Base-by-base conservation (phyloP, 2,888 invertebrate species). In the Ashinkailepas kermadecensis region DNA sequence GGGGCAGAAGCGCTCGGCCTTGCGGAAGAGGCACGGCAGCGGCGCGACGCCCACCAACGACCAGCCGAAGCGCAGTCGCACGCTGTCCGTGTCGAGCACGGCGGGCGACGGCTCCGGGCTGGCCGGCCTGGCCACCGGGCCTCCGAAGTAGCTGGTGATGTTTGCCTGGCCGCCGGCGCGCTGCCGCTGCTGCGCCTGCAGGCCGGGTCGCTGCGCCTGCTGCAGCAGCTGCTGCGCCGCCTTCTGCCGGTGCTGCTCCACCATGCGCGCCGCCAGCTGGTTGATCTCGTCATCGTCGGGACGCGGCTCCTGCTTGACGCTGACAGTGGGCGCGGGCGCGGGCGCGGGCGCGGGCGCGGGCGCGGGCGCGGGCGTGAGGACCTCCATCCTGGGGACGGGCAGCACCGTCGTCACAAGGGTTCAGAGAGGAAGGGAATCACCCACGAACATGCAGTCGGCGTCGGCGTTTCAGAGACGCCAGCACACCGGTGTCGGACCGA, bases 191-290 rank as follows among this genome's bases (percentile, higher is more conserved):
- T 25, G 82, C 88, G 84, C 87, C 86, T 83, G 88, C 83, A 65
- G 86, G 86, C 84, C 90, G 88, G 84, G 90, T 58, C 83, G 83
- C 57, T 83, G 83, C 81, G 82, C 84, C 82, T 82, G 84, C 82
- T 81, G 85, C 81, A 79, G 85, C 80, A 80, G 84, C 84, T 82
- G 84, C 54, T 83, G 82, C 64, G 85, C 84, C 85, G 87, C 85
- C 87, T 90, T 90, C 85, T 92, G 92, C 88, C 93, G 93, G 87
- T 94, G 92, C 83, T 93, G 92, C 89, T 95, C 94, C 88, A 93
- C 91, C 92, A 95, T 93, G 89, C 94, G 94, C 86, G 93, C 93
- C 85, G 95, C 95, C 89, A 95, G 87, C 88, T 93, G 94, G 86
- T 92, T 90, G 87, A 95, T 95, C 89, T 95, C 95, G 85, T 94